These are phyloP conservation scores for Margaritifera margaritifera DNA, from an alignment of 2,888 invertebrate species.

Conservation along the genomic window DNA sequence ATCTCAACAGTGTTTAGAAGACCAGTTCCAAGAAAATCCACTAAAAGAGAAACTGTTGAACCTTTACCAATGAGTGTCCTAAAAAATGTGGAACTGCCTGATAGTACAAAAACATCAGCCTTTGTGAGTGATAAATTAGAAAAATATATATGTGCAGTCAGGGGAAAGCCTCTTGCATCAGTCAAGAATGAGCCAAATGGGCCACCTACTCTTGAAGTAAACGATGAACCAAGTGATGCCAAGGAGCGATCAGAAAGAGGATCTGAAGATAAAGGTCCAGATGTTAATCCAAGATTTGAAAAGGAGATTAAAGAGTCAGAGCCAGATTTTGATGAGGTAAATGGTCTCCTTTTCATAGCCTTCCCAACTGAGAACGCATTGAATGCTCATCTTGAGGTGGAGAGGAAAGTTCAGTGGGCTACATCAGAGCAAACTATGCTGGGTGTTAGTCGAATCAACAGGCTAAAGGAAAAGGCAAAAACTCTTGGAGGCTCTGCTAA, in stretches of 20 bases:
- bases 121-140: conserved; percentile 55
- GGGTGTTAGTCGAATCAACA: conserved; percentile 31
- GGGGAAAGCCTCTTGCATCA: conserved; percentile 3
- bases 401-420: conserved; percentile 43
- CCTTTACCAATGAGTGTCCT: conserved; percentile 50
- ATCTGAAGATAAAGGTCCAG: background rate
- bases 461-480: conserved; percentile 38
- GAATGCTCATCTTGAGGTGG: conserved; percentile 57
- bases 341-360: conserved; percentile 62
- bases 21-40: conserved; percentile 15
- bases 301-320: conserved; percentile 29
- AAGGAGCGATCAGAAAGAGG: background rate
- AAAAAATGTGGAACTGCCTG: conserved; percentile 35
- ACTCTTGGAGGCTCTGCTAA: conserved; percentile 28
- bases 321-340: conserved; percentile 66
- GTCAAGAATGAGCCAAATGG: conserved; percentile 21
- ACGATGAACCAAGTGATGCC: conserved; percentile 5
- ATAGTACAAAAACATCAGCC: conserved; percentile 41
- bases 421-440: conserved; percentile 23
- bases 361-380: conserved; percentile 57
- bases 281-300: conserved; percentile 10
- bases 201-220: background rate
- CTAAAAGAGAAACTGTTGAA: conserved; percentile 39
- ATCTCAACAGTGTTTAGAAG: conserved; percentile 3
- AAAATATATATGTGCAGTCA: conserved; percentile 36